Percentiles rank a stretch among this genome's conserved stretches.
Evolutionary conservation across 2,113 vertebrate species (phyloP).

Genomic region (Silurus meridionalis): DNA sequence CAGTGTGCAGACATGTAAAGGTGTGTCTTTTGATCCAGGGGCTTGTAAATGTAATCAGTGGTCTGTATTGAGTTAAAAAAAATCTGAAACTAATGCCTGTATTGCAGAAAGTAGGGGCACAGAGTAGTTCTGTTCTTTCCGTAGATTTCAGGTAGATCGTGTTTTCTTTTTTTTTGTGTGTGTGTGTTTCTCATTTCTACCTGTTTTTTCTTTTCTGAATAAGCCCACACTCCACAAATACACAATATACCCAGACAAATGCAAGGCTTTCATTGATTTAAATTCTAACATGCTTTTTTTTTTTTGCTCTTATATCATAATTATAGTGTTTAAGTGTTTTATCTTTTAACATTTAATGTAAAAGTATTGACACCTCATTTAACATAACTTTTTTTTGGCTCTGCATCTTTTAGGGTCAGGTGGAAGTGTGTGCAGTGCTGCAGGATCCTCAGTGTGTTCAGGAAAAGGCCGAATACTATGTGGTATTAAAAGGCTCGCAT

Average conservation of each 20-base stretch:
- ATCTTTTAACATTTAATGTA: too few relatives aligned
- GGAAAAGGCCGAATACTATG: slow-evolving; percentile 79
- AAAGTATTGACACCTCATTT: too few relatives aligned
- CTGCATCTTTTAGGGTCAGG: slow-evolving; percentile 75
- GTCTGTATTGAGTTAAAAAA: background rate
- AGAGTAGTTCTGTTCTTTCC: slow-evolving; percentile 15
- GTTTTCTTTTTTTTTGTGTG: background rate
- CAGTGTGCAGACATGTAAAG: slow-evolving; percentile 34
- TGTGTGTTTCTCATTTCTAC: background rate
- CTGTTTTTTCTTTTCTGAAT: background rate
- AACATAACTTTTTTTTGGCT: too few relatives aligned
- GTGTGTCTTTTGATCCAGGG: slow-evolving; percentile 40
- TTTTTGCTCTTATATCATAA: background rate
- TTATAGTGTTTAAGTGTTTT: background rate
- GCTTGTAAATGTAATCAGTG: slow-evolving; percentile 20
- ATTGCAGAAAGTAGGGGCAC: slow-evolving; percentile 13
- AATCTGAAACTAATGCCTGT: slow-evolving; percentile 6
- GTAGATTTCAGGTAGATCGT: background rate
- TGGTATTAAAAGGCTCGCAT: slow-evolving; percentile 77
- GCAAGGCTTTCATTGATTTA: background rate
- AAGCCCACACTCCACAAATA: background rate
- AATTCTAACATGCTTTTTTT: background rate
- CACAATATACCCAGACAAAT: background rate
- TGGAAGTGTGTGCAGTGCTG: slow-evolving; percentile 69
- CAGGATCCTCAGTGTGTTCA: slow-evolving; percentile 63